Conservation (phyloP, 1,140 invertebrate genomes). For the Drosophila elegans region DNA sequence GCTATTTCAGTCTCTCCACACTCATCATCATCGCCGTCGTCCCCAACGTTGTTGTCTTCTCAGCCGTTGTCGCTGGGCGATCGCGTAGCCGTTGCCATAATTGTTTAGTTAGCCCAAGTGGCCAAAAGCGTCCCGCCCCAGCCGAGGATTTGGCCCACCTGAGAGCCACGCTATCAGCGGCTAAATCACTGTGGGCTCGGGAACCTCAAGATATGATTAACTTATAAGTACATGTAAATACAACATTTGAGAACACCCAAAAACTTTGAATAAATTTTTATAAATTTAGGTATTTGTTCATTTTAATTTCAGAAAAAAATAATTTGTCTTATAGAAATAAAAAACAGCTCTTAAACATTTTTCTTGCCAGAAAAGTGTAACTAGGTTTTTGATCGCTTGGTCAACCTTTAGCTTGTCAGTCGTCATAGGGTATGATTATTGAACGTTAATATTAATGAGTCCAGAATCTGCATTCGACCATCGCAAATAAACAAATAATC, state of each 20-base stretch:
- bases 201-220: neutral
- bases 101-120: slow-evolving; percentile 71
- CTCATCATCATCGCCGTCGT: slow-evolving; percentile 33
- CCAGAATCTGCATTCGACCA: too few relatives aligned
- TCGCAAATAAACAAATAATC: too few relatives aligned
- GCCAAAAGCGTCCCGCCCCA: slow-evolving; percentile 52
- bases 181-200: slow-evolving; percentile 5
- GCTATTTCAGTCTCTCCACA: slow-evolving; percentile 19
- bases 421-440: too few relatives aligned
- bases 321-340: too few relatives aligned
- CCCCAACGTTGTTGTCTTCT: slow-evolving; percentile 15
- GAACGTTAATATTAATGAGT: too few relatives aligned
- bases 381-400: too few relatives aligned
- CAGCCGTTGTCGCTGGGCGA: slow-evolving; percentile 41
- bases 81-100: slow-evolving; percentile 71
- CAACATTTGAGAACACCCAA: neutral
- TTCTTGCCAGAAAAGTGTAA: too few relatives aligned
- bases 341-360: too few relatives aligned
- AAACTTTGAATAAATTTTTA: neutral
- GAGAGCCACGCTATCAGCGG: slow-evolving; percentile 38
- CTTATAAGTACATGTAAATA: neutral
- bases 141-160: slow-evolving; percentile 65
- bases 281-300: too few relatives aligned
- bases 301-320: too few relatives aligned
- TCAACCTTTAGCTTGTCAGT: too few relatives aligned